Percentiles rank a stretch among this genome's conserved stretches.
Evolutionary conservation across 2,113 vertebrate species (phyloP).

Genomic region (Bos taurus): ARS-UCD2.0 NC_037347.1:56600501-56601000

Average conservation of each 20-base stretch:
- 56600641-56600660: accelerated
- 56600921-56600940: not conserved
- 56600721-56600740: not conserved
- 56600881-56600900: not conserved
- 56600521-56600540: not conserved
- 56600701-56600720: not conserved
- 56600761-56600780: not conserved
- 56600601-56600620: not conserved
- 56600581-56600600: not conserved
- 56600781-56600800: not conserved
- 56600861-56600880: not conserved
- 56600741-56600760: not conserved
- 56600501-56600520: not conserved
- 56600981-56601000: not conserved
- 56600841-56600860: not conserved
- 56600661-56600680: not conserved
- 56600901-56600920: not conserved
- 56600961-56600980: not conserved
- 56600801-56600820: not conserved
- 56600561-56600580: not conserved
- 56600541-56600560: not conserved
- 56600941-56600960: not conserved
- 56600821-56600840: not conserved
- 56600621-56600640: not conserved
- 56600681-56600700: not conserved